These are phyloP conservation scores for Sinocyclocheilus anophthalmus DNA, from an alignment of 2,113 vertebrate genomes.

Conservation along the genomic window DNA sequence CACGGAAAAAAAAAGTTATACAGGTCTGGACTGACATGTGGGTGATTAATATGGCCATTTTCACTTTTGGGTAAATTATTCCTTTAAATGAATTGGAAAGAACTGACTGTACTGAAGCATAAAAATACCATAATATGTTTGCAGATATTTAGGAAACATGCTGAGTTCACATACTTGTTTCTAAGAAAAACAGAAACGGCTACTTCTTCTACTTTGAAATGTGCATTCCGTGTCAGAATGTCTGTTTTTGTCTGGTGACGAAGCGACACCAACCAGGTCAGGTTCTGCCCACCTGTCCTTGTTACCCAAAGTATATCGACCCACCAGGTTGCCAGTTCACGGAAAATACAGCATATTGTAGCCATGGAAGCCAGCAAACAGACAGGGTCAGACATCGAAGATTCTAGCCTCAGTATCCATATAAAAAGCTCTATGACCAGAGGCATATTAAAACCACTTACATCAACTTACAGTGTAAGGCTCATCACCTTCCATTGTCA, in stretches of 20 bases:
- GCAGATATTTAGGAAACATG: background rate
- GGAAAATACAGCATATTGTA: background rate
- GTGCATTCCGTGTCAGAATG: background rate
- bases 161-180: background rate
- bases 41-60: background rate
- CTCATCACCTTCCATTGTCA: background rate
- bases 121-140: background rate
- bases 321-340: background rate
- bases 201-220: background rate
- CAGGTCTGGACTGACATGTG: background rate
- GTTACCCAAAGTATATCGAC: background rate
- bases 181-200: background rate
- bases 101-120: background rate
- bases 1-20: background rate
- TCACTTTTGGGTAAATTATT: no score
- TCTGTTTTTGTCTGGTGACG: background rate
- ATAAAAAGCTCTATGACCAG: no score
- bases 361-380: background rate
- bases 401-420: no score
- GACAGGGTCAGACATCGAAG: no score
- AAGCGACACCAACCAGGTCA: no score
- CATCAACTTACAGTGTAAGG: background rate
- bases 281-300: background rate
- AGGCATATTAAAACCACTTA: background rate
- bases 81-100: background rate